Evolutionary conservation across 2,113 vertebrate species (phyloP), one percentile per base, ranked within the genome.

Genomic region (Oxygymnocypris stewartii): DNA sequence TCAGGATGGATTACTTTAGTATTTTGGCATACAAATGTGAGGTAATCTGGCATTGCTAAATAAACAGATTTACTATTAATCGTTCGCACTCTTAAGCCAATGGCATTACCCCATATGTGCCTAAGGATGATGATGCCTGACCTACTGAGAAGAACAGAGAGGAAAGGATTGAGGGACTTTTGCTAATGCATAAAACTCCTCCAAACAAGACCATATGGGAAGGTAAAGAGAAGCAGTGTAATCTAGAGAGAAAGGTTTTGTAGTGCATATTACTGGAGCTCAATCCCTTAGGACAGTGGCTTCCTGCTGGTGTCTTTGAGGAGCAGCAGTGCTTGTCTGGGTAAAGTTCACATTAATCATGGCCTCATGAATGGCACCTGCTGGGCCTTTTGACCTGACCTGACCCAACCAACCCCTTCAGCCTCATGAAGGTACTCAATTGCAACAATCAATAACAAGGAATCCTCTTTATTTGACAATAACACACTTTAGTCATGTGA

Each of bases 301-400:
- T 63, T 77, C 87, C 84, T 86, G 65, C 85, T 57, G 7, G 11
- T 78, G 82, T 84, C 77, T 83, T 83, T 82, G 81, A 75, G 85
- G n/a, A 65, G 35, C 65, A 44, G 35, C 23, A 78, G 79, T 90
- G 87, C 54, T 79, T 79, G 89, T 73, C 90, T 90, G 83, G 83
- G 88, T 88, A 90, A 93, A 89, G 90, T 90, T 93, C 90, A 91
- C 90, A 91, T 94, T 93, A 93, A 92, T 94, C 91, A 94, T 90
- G 90, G 89, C 69, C 84, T 90, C 89, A 89, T 87, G 88, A 90
- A 91, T 90, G 88, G 87, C 31, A 42, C 84, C 44, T 77, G 40
- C 57, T 42, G 42, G n/a, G n/a, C n/a, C n/a, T n/a, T n/a, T n/a
- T n/a, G n/a, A n/a, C n/a, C n/a, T n/a, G n/a, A n/a, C n/a, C n/a